Conservation (phyloP, 2,888 invertebrate species). For the Creontiades dilutus region DNA sequence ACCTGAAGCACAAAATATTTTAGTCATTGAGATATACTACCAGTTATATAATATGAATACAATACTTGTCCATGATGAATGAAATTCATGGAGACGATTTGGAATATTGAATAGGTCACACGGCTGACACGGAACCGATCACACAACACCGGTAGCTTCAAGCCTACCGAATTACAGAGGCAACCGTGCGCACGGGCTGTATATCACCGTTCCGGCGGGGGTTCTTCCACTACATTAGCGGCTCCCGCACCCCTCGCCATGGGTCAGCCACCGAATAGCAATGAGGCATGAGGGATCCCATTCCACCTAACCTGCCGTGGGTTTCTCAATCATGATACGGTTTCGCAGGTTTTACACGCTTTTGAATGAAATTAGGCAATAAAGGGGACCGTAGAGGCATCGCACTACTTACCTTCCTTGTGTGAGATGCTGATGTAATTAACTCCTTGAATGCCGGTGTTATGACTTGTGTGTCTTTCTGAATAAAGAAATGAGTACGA, state of each 20-base stretch:
- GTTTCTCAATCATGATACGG: conserved; percentile 25
- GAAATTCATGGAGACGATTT: background rate
- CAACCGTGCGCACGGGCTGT: conserved; percentile 31
- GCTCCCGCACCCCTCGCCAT: conserved; percentile 11
- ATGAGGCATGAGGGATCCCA: conserved; percentile 49
- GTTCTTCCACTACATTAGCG: conserved; percentile 51
- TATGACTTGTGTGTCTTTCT: no score
- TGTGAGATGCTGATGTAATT: no score
- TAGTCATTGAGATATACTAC: no score
- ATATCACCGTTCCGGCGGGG: conserved; percentile 30
- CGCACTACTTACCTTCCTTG: no score
- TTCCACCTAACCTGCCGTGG: conserved; percentile 44
- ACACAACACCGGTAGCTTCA: background rate
- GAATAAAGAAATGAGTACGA: no score
- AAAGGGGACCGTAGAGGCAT: background rate
- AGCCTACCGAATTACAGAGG: conserved; percentile 44
- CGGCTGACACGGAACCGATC: background rate
- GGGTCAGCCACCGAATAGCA: conserved; percentile 49
- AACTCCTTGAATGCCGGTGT: no score
- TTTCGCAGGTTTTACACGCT: background rate
- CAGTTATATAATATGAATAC: no score
- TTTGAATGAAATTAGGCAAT: background rate
- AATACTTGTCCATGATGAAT: background rate
- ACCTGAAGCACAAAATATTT: no score
- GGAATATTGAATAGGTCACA: background rate